A percentile compares a stretch with the other conserved stretches of the same genome.
Conservation (phyloP, 2,888 invertebrate genomes). For the Argyresthia goedartella region DNA sequence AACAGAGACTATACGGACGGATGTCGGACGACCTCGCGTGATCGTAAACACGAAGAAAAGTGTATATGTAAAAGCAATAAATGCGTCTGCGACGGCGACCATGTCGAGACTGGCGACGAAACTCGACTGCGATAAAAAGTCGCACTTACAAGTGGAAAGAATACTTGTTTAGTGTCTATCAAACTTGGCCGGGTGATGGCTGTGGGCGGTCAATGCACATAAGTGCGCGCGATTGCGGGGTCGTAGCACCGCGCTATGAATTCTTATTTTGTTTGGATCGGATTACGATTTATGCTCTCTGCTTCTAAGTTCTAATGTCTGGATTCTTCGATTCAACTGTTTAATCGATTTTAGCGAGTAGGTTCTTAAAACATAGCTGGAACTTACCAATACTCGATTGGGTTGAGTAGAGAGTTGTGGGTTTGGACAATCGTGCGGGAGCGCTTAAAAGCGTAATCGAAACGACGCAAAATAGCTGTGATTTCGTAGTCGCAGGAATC, state of each 20-base stretch:
- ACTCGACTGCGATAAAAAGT: background rate
- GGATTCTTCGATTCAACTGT: too few relatives aligned
- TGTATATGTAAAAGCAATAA: constrained; percentile 56
- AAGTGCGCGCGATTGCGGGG: constrained; percentile 62
- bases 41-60: constrained; percentile 60
- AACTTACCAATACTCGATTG: too few relatives aligned
- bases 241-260: constrained; percentile 39
- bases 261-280: background rate
- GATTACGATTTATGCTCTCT: background rate
- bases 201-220: constrained; percentile 63
- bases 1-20: constrained; percentile 23
- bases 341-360: too few relatives aligned
- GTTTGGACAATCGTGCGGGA: too few relatives aligned
- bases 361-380: too few relatives aligned
- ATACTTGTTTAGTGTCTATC: too few relatives aligned
- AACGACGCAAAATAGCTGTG: background rate
- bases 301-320: too few relatives aligned
- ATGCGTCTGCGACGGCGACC: constrained; percentile 43
- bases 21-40: constrained; percentile 50
- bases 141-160: background rate
- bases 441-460: background rate
- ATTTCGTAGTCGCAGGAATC: background rate
- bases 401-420: too few relatives aligned
- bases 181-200: constrained; percentile 37
- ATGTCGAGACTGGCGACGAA: constrained; percentile 27